A percentile compares a stretch with the other conserved stretches of the same genome.
phyloP scores from a whole-genome alignment of 92 coral and sea anemone species.

The Metridium senile region DNA sequence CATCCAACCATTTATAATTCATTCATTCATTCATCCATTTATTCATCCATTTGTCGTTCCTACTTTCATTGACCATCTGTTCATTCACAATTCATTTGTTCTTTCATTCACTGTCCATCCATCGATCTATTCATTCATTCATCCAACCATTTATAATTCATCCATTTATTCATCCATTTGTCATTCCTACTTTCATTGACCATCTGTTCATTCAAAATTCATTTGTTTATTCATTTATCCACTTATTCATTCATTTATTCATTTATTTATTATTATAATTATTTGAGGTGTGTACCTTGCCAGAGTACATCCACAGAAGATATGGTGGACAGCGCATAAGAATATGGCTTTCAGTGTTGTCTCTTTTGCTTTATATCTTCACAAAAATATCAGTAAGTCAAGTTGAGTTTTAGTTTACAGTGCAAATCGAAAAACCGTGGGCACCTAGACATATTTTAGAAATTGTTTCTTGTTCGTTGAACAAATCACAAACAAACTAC shows the following conservation, averaged over 20 bases:
- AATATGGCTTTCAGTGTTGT: conserved; percentile 84
- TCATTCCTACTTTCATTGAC: too few species aligned
- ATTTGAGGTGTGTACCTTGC: conserved; percentile 85
- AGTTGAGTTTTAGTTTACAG: too few species aligned
- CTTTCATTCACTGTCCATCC: too few species aligned
- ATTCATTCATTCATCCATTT: neutral
- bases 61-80: neutral
- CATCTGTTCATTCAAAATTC: too few species aligned
- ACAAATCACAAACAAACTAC: too few species aligned
- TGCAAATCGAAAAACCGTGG: too few species aligned
- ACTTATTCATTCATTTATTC: neutral
- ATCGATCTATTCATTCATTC: neutral
- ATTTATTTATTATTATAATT: neutral
- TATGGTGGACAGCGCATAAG: conserved; percentile 96
- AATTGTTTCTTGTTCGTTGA: too few species aligned
- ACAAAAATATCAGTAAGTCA: conserved; percentile 96
- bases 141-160: neutral
- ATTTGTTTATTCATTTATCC: neutral
- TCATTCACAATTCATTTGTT: neutral
- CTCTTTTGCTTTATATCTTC: conserved; percentile 90
- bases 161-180: too few species aligned
- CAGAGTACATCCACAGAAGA: conserved; percentile 91
- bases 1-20: neutral
- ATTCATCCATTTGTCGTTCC: neutral
- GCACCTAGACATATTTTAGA: too few species aligned